A percentile compares a stretch with the other conserved stretches of the same genome.
Evolutionary conservation across 2,113 vertebrate species (phyloP).

Genomic region (Xyrauchen texanus): DNA sequence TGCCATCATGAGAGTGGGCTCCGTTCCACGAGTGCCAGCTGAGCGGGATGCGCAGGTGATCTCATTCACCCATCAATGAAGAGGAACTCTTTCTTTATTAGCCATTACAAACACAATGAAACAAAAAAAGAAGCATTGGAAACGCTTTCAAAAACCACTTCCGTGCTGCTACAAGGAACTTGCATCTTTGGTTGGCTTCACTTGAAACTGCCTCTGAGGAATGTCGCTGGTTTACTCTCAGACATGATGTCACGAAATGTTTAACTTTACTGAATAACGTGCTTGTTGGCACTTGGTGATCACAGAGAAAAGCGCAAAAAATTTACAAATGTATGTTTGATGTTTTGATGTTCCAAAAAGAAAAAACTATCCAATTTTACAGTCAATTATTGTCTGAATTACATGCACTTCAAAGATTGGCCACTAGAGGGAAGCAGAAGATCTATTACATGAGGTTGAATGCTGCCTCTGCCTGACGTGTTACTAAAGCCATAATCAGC

Average conservation of each 20-base stretch:
- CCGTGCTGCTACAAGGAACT: conserved; percentile 53
- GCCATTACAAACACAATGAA: neutral
- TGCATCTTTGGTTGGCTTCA: conserved; percentile 25
- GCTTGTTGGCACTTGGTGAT: too few relatives aligned
- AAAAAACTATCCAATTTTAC: too few relatives aligned
- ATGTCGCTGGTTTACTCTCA: conserved; percentile 69
- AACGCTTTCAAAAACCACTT: conserved; percentile 47
- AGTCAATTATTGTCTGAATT: too few relatives aligned
- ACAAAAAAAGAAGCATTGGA: neutral
- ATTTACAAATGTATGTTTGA: too few relatives aligned
- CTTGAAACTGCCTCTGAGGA: conserved; percentile 55
- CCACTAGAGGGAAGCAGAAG: too few relatives aligned
- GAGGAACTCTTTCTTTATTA: neutral
- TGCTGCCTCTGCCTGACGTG: too few relatives aligned
- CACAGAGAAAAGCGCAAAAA: too few relatives aligned
- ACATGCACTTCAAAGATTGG: too few relatives aligned
- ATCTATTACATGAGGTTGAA: too few relatives aligned
- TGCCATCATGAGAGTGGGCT: conserved; percentile 49
- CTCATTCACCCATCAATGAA: neutral
- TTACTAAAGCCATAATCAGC: too few relatives aligned
- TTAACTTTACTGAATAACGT: neutral
- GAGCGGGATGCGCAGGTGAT: neutral
- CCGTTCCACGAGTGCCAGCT: neutral
- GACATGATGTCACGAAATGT: conserved; percentile 44
- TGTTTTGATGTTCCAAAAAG: too few relatives aligned